Conservation (phyloP, 2,888 invertebrate species). For the Unio pictorum region DNA sequence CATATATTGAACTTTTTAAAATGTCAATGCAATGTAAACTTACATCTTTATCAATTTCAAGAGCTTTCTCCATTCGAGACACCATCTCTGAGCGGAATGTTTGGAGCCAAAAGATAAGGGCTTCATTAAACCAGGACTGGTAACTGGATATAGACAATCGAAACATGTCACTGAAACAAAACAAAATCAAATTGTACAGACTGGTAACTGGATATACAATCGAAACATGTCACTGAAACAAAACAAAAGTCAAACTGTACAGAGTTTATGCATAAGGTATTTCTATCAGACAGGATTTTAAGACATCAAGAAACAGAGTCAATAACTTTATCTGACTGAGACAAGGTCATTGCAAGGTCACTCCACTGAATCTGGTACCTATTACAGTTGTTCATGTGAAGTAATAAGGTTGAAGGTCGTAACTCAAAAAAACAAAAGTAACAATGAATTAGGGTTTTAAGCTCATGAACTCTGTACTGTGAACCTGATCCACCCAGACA, state of each 20-base stretch:
- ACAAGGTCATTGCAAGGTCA: too few relatives aligned
- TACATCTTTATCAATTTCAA: slow-evolving; percentile 68
- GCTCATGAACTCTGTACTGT: too few relatives aligned
- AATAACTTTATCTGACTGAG: too few relatives aligned
- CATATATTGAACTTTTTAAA: background rate
- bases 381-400: too few relatives aligned
- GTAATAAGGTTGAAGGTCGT: too few relatives aligned
- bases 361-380: too few relatives aligned
- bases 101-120: slow-evolving; percentile 66
- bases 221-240: slow-evolving; percentile 60
- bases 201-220: slow-evolving; percentile 59
- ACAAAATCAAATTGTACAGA: slow-evolving; percentile 1
- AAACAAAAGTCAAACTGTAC: background rate
- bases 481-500: too few relatives aligned
- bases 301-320: too few relatives aligned
- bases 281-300: too few relatives aligned
- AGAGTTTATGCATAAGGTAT: too few relatives aligned
- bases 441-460: too few relatives aligned
- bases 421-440: too few relatives aligned
- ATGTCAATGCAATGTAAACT: slow-evolving; percentile 12
- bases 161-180: slow-evolving; percentile 58
- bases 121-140: slow-evolving; percentile 64
- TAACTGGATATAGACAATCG: slow-evolving; percentile 54
- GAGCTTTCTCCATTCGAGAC: slow-evolving; percentile 60
- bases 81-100: slow-evolving; percentile 64